Percentiles rank a stretch among this genome's conserved stretches.
These are phyloP conservation scores for Dicaeum eximium DNA, from an alignment of 2,113 vertebrate genomes.

Conservation along the genomic window DNA sequence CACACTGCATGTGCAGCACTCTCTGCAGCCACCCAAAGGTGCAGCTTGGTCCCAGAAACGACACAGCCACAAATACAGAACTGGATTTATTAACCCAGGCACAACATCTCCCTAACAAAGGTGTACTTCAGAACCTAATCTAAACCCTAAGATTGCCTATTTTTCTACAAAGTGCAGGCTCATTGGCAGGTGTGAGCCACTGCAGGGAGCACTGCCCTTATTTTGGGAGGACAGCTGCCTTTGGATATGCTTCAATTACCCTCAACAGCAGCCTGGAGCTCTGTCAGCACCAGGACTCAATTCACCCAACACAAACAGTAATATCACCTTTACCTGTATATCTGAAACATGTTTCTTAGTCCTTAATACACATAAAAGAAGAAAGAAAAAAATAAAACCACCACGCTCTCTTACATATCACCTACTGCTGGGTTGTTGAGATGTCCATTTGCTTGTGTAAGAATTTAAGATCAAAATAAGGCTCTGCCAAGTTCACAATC, in stretches of 20 bases:
- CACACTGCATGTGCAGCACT: background rate
- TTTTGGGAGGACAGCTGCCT: background rate
- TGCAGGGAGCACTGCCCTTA: background rate
- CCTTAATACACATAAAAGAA: background rate
- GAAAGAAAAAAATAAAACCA: background rate
- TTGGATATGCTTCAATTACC: rapidly evolving
- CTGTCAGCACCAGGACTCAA: background rate
- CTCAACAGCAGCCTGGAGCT: background rate
- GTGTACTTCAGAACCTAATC: background rate
- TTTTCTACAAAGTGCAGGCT: background rate
- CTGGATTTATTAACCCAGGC: background rate
- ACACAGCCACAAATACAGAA: background rate
- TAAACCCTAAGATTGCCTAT: background rate
- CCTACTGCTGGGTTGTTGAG: background rate
- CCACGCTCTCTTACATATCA: background rate
- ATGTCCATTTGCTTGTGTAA: background rate
- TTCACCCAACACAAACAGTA: background rate
- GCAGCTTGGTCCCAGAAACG: background rate
- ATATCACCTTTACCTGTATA: background rate
- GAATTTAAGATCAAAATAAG: background rate
- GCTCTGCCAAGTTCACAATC: background rate
- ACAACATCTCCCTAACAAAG: background rate
- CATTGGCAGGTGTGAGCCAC: background rate
- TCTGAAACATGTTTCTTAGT: background rate
- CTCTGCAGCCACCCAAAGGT: background rate